Evolutionary conservation across 2,888 invertebrate species (phyloP).

Genomic region (Reticulitermes lucifugus): DNA sequence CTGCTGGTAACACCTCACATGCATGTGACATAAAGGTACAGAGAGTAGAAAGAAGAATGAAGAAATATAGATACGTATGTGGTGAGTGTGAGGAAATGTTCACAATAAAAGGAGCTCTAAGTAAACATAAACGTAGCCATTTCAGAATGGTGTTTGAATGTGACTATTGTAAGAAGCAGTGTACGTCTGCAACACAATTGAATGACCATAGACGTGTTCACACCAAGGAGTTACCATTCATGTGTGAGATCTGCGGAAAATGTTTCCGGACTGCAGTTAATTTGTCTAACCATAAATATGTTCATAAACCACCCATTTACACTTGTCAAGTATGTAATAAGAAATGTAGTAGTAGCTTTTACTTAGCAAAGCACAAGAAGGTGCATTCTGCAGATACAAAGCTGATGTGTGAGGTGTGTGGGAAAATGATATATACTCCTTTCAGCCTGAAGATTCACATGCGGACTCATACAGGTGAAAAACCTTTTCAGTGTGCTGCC

Average conservation of each 20-base stretch:
- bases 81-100: too few species aligned
- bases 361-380: background rate
- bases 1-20: too few species aligned
- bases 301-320: background rate
- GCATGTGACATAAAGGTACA: too few species aligned
- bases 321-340: background rate
- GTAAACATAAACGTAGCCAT: too few species aligned
- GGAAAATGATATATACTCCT: background rate
- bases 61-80: too few species aligned
- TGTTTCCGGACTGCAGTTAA: background rate
- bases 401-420: constrained; percentile 14
- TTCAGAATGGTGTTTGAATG: too few species aligned
- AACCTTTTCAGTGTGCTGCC: background rate
- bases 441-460: background rate
- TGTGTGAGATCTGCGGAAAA: background rate
- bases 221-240: background rate
- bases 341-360: background rate
- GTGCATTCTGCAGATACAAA: background rate
- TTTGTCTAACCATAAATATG: background rate
- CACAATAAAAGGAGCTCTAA: too few species aligned
- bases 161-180: background rate
- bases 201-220: background rate
- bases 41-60: too few species aligned
- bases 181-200: background rate
- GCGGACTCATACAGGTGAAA: background rate